Evolutionary conservation across 2,888 invertebrate genomes (phyloP).

Genomic region (Anarsia innoxiella): DNA sequence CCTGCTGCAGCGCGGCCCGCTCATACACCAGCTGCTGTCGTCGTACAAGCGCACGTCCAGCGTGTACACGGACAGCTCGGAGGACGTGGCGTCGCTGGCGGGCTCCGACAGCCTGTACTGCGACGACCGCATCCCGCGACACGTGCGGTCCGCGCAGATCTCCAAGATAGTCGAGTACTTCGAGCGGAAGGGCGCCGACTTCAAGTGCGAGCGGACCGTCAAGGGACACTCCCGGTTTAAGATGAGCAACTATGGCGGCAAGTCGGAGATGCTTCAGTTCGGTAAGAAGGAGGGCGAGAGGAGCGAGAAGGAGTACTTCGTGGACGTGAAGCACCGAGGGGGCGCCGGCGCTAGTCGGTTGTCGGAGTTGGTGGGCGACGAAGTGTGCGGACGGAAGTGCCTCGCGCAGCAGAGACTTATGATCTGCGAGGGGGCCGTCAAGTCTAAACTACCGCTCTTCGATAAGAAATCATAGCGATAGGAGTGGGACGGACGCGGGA

Average conservation of each 20-base stretch:
- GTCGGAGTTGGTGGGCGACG: conserved; percentile 25
- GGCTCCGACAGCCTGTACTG: conserved; percentile 83
- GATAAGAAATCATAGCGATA: conserved; percentile 75
- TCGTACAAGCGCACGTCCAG: conserved; percentile 82
- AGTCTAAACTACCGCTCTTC: conserved; percentile 89
- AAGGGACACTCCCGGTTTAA: conserved; percentile 38
- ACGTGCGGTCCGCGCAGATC: conserved; percentile 80
- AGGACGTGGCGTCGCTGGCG: conserved; percentile 87
- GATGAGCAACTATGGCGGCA: conserved; percentile 24
- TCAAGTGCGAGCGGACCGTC: conserved; percentile 61
- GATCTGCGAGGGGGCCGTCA: conserved; percentile 90
- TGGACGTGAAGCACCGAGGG: conserved; percentile 36
- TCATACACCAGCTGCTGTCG: conserved; percentile 44
- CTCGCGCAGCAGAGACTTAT: conserved; percentile 79
- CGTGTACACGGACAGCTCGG: conserved; percentile 90
- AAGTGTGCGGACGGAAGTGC: conserved; percentile 47
- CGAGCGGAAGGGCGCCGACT: conserved; percentile 82
- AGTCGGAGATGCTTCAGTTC: conserved; percentile 25
- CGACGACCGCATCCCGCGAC: conserved; percentile 78
- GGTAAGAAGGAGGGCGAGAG: conserved; percentile 20
- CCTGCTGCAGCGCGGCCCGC: conserved; percentile 50
- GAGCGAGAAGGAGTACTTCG: conserved; percentile 31
- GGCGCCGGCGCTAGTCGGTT: conserved; percentile 18
- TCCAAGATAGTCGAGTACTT: conserved; percentile 92
- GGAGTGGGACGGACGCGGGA: too few relatives aligned